phyloP scores from a whole-genome alignment of 1,140 invertebrate species.

The Trachelipus rathkii region DNA sequence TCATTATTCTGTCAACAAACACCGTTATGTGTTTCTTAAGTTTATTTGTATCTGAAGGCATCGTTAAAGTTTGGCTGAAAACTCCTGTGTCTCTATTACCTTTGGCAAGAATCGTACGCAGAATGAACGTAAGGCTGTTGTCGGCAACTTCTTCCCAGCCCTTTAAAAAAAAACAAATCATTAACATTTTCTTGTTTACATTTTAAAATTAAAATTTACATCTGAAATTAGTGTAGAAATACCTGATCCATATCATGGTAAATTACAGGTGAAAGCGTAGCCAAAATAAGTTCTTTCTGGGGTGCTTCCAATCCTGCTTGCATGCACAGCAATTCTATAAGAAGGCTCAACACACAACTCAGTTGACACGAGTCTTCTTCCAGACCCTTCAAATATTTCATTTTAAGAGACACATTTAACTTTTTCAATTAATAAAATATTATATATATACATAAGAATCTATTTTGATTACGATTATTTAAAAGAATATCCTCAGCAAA shows the following conservation, averaged over 20 bases:
- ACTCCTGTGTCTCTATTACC: constrained; percentile 53
- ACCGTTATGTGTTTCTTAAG: constrained; percentile 59
- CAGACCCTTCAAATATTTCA: constrained; percentile 45
- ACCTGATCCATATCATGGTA: constrained; percentile 51
- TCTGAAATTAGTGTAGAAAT: constrained; percentile 14
- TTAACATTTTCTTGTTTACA: background rate
- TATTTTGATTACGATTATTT: background rate
- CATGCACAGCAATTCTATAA: constrained; percentile 51
- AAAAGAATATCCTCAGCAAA: too few species aligned
- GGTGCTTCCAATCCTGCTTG: constrained; percentile 50
- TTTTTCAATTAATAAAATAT: background rate
- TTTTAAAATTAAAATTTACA: too few species aligned
- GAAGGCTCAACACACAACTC: constrained; percentile 50
- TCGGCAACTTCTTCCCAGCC: constrained; percentile 62
- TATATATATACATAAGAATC: background rate
- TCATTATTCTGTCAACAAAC: constrained; percentile 55
- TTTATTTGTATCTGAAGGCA: constrained; percentile 55
- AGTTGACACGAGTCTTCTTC: constrained; percentile 49
- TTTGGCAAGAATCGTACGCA: constrained; percentile 55
- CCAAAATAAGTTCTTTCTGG: constrained; percentile 49
- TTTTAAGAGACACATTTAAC: constrained; percentile 33
- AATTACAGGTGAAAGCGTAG: constrained; percentile 50
- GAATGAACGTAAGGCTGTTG: constrained; percentile 55
- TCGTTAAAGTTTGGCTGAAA: constrained; percentile 52
- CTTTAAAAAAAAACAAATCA: constrained; percentile 48